Percentiles rank a stretch among this genome's conserved stretches.
Conservation (phyloP, 2,113 vertebrate genomes). For the Nothocercus nigrocapillus region DNA sequence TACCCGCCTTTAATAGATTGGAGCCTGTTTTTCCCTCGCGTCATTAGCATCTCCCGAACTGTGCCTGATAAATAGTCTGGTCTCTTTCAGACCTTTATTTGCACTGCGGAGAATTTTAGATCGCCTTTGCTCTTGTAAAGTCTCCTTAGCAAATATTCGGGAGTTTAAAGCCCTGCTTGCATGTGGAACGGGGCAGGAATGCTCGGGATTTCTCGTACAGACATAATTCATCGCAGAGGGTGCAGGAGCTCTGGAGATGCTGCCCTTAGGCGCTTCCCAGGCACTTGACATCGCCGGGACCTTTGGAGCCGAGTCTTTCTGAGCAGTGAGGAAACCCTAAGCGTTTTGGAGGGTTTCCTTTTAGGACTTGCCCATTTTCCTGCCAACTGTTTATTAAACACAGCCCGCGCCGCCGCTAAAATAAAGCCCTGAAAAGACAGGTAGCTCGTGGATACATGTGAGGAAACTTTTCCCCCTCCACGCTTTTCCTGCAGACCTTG, state of each 20-base stretch:
- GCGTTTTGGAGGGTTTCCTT: not conserved
- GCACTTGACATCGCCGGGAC: not conserved
- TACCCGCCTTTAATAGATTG: not conserved
- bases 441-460: not conserved
- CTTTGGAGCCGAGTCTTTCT: not conserved
- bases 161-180: not conserved
- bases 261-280: not conserved
- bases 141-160: constrained; percentile 43
- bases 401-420: not conserved
- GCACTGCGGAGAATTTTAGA: constrained; percentile 15
- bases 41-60: not conserved
- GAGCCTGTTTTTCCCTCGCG: not conserved
- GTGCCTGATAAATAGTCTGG: not conserved
- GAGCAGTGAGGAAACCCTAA: not conserved
- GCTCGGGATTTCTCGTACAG: not conserved
- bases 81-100: not conserved
- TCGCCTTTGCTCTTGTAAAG: not conserved
- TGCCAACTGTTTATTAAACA: not conserved
- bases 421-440: not conserved
- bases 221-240: not conserved
- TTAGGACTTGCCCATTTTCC: not conserved
- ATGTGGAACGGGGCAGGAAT: not conserved
- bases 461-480: not conserved
- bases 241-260: not conserved
- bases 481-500: constrained; percentile 84